Percentiles rank a stretch among this genome's conserved stretches.
Conservation (phyloP, 64 coral and sea anemone genomes). For the Porites lutea region DNA sequence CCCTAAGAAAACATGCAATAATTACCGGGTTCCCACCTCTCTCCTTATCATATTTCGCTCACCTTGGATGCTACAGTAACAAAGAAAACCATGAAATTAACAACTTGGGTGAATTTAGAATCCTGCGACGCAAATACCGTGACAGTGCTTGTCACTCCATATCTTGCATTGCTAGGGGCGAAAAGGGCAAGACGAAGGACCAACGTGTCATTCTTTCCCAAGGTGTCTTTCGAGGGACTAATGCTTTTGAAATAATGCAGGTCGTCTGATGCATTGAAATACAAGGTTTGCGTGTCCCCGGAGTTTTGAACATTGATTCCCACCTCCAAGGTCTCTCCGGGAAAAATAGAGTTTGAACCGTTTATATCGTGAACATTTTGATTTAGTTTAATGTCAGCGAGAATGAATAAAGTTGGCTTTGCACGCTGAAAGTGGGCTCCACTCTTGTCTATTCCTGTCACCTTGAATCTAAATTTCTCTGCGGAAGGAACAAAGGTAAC, state of each 20-base stretch:
- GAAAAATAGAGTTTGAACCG: conserved; percentile 15
- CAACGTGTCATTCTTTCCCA: conserved; percentile 20
- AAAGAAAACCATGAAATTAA: conserved; percentile 77
- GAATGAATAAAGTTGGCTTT: conserved; percentile 55
- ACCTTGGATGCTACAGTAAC: conserved; percentile 74
- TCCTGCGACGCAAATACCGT: conserved; percentile 57
- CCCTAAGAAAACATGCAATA: too few species aligned
- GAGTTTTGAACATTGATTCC: conserved; percentile 44
- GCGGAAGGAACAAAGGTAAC: conserved; percentile 39
- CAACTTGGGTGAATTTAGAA: conserved; percentile 9
- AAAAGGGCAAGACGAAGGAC: neutral
- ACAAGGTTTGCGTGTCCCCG: conserved; percentile 13
- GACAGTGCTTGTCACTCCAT: conserved; percentile 61
- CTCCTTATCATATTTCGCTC: neutral
- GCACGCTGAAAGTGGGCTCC: conserved; percentile 31
- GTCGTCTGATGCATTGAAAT: conserved; percentile 60
- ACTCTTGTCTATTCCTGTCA: conserved; percentile 41
- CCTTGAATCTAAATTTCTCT: conserved; percentile 52
- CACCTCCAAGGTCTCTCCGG: conserved; percentile 33
- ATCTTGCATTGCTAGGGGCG: conserved; percentile 23
- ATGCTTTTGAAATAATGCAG: conserved; percentile 7
- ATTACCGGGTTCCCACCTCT: too few species aligned
- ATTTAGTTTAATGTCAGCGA: conserved; percentile 51
- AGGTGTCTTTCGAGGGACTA: neutral
- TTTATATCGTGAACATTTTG: neutral